phyloP scores from a whole-genome alignment of 2,797 vertebrate genomes.

The Brotula barbata region DNA sequence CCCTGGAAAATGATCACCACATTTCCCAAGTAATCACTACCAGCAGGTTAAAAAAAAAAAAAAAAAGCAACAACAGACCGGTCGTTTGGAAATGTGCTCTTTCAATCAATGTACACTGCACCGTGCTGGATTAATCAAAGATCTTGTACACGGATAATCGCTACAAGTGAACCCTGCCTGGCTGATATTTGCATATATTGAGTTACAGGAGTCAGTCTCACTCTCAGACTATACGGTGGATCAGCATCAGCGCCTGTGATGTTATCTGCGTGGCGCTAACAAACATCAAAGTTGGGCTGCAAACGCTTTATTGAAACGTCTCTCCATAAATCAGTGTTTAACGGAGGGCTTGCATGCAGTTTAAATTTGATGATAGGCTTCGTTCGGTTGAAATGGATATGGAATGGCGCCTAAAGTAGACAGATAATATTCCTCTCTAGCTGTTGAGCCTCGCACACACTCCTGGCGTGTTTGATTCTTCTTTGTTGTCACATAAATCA shows the following conservation, averaged over 20 bases:
- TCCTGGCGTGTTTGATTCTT: not conserved
- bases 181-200: conserved; percentile 77
- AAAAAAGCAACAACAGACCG: conserved; percentile 46
- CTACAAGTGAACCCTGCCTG: conserved; percentile 69
- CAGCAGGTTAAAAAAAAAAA: conserved; percentile 29
- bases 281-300: conserved; percentile 43
- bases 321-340: conserved; percentile 34
- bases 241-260: conserved; percentile 46
- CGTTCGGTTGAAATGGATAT: conserved; percentile 13
- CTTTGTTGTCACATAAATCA: conserved; percentile 44
- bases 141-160: conserved; percentile 74
- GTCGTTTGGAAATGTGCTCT: conserved; percentile 55
- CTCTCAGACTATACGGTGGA: conserved; percentile 48
- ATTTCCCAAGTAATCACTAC: conserved; percentile 43
- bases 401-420: too few relatives aligned
- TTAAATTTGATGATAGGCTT: conserved; percentile 20
- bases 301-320: conserved; percentile 31
- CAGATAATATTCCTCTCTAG: too few relatives aligned
- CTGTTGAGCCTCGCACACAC: too few relatives aligned
- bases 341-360: conserved; percentile 23
- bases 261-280: conserved; percentile 47
- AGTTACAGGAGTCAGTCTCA: conserved; percentile 73
- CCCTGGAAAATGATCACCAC: conserved; percentile 27
- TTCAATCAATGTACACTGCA: conserved; percentile 70
- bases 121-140: conserved; percentile 71